phyloP scores from a whole-genome alignment of 2,113 vertebrate genomes.

The Indicator maculatus region DNA sequence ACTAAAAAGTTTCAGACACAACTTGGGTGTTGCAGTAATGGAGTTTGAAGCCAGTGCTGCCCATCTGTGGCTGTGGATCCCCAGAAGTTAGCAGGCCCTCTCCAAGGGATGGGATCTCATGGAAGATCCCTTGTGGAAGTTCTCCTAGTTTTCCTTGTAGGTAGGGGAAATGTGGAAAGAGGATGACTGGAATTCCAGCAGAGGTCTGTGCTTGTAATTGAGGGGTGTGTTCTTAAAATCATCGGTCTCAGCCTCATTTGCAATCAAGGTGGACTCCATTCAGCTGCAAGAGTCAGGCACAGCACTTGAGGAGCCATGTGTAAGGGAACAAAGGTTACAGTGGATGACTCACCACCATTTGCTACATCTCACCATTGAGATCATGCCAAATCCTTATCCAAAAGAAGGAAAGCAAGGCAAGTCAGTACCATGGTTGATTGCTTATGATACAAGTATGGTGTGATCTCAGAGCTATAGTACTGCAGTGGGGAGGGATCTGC shows the following conservation, averaged over 20 bases:
- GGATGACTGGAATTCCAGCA: not conserved
- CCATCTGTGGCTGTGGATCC: rapidly evolving
- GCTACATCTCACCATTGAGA: not conserved
- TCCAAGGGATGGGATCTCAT: not conserved
- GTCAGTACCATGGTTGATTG: not conserved
- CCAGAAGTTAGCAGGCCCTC: not conserved
- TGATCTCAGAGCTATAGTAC: not conserved
- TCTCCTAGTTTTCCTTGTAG: not conserved
- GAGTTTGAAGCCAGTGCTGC: not conserved
- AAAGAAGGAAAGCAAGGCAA: not conserved
- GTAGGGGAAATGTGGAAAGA: not conserved
- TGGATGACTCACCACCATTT: not conserved
- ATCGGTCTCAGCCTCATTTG: not conserved
- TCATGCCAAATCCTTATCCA: not conserved
- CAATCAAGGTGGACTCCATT: not conserved
- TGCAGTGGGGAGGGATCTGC: not conserved
- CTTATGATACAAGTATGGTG: not conserved
- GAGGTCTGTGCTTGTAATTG: not conserved
- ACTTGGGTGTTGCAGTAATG: not conserved
- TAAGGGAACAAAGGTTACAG: not conserved
- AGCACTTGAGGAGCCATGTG: rapidly evolving
- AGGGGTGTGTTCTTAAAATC: not conserved
- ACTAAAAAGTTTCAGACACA: not conserved
- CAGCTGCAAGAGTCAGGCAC: not conserved
- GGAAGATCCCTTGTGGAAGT: not conserved